Evolutionary conservation across 2,113 vertebrate genomes (phyloP).

Genomic region (Agelaius tricolor): DNA sequence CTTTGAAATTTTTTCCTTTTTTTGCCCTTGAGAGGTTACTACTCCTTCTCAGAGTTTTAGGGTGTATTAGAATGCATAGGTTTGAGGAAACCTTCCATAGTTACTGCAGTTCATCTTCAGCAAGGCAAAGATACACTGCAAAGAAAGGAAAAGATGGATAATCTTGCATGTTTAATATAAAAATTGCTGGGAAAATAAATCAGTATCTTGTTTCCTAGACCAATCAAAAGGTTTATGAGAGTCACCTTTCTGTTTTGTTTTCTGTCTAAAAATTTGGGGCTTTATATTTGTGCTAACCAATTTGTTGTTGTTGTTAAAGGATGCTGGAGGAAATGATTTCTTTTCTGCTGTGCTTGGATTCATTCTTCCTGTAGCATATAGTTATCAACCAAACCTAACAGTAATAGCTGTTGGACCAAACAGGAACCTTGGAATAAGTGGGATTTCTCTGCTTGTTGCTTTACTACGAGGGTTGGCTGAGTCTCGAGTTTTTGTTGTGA

Average conservation of each 20-base stretch:
- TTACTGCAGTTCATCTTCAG: not conserved
- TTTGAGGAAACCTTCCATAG: not conserved
- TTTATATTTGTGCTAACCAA: not conserved
- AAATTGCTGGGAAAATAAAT: not conserved
- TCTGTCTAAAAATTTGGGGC: not conserved
- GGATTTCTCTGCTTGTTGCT: constrained; percentile 80
- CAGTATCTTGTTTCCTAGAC: not conserved
- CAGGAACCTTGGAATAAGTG: constrained; percentile 51
- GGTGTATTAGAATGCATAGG: not conserved
- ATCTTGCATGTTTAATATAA: not conserved
- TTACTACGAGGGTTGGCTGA: constrained; percentile 81
- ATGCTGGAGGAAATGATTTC: constrained; percentile 72
- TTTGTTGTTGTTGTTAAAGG: constrained; percentile 57
- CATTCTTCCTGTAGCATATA: constrained; percentile 88
- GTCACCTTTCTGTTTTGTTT: not conserved
- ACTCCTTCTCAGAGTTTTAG: not conserved
- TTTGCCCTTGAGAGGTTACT: not conserved
- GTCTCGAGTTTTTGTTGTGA: constrained; percentile 79
- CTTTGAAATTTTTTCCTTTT: not conserved
- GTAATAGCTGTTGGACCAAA: constrained; percentile 74
- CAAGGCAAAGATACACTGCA: not conserved
- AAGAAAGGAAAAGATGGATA: not conserved
- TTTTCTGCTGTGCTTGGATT: constrained; percentile 77
- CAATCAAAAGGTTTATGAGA: not conserved
- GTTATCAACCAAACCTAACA: constrained; percentile 83